These are phyloP conservation scores for Branchinecta lindahli DNA, from an alignment of 1,140 invertebrate genomes.

Conservation along the genomic window DNA sequence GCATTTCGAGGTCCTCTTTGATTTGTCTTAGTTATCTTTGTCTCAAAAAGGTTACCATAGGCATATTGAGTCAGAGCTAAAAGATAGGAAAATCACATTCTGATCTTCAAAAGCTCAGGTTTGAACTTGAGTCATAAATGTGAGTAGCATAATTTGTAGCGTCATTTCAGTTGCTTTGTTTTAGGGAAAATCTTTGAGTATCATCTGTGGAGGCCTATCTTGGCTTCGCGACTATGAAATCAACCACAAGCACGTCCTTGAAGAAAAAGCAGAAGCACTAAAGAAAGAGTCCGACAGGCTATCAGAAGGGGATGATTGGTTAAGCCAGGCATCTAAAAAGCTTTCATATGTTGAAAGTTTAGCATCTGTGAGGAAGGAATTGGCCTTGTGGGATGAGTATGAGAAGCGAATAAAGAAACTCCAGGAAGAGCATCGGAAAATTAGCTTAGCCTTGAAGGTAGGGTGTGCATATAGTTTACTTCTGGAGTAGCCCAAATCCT, in stretches of 20 bases:
- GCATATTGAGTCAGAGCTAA: no score
- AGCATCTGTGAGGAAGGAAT: background rate
- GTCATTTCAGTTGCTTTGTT: background rate
- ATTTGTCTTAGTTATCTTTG: no score
- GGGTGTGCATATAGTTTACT: no score
- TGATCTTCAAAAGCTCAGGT: no score
- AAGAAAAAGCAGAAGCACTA: background rate
- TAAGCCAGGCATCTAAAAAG: background rate
- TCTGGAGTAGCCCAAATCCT: no score
- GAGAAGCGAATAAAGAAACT: background rate
- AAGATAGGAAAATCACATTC: no score
- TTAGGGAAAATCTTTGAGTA: slow-evolving; percentile 1
- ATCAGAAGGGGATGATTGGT: background rate
- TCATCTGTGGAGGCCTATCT: background rate
- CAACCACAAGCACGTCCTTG: background rate
- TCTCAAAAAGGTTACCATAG: no score
- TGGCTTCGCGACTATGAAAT: background rate
- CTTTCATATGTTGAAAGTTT: background rate
- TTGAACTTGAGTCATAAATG: no score
- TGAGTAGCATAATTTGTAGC: no score
- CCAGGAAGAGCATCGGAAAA: background rate
- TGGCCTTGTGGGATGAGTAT: background rate
- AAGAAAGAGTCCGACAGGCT: background rate
- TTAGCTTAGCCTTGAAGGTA: background rate
- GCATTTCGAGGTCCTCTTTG: no score